Evolutionary conservation across 2,113 vertebrate species (phyloP).

Genomic region (Oncorhynchus keta): DNA sequence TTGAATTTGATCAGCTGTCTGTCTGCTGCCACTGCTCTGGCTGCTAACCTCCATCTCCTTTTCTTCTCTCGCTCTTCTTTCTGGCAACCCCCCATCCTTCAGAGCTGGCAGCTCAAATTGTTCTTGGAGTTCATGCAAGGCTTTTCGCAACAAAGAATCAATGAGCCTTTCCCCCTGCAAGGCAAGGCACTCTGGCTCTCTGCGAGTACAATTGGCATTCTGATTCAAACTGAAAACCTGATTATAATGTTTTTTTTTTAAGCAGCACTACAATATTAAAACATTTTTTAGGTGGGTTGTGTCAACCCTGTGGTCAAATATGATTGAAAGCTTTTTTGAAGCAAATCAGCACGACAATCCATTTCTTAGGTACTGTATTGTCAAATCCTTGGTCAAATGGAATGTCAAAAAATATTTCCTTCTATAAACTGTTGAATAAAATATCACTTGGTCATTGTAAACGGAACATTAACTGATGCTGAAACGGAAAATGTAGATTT

Average conservation of each 20-base stretch:
- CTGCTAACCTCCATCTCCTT: background rate
- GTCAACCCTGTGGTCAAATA: no score
- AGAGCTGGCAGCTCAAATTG: slow-evolving; percentile 1
- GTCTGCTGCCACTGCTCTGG: background rate
- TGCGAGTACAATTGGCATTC: no score
- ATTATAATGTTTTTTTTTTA: background rate
- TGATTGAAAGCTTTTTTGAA: no score
- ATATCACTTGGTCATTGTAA: no score
- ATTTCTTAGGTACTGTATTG: no score
- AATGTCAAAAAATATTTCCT: no score
- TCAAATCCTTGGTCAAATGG: no score
- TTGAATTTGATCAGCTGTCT: slow-evolving; percentile 16
- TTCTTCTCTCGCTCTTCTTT: background rate
- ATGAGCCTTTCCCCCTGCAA: slow-evolving; percentile 6
- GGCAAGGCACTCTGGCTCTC: slow-evolving; percentile 4
- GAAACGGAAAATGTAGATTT: no score
- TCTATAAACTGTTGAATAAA: no score
- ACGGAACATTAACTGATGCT: no score
- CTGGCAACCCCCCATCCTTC: slow-evolving; percentile 10
- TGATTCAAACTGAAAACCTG: background rate
- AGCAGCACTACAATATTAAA: background rate
- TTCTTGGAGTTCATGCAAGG: slow-evolving; percentile 1
- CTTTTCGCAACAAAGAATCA: slow-evolving; percentile 23
- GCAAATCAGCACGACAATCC: no score
- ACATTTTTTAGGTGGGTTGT: no score